Conservation (phyloP, 2,888 invertebrate species). For the Junonia oenone region DNA sequence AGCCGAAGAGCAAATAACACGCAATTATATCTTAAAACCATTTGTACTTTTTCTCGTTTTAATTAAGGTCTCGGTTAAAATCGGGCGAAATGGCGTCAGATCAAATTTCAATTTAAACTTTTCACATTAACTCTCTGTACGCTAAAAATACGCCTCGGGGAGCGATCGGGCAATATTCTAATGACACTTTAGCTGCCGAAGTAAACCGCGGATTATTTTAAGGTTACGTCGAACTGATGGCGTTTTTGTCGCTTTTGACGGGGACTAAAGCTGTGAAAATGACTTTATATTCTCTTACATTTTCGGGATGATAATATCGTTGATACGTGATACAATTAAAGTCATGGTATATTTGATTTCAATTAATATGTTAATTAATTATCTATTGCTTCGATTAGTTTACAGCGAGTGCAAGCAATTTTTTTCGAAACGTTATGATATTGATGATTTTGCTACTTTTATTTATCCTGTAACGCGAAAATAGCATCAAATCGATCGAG, state of each 20-base stretch:
- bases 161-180: slow-evolving; percentile 39
- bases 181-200: slow-evolving; percentile 35
- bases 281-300: too few relatives aligned
- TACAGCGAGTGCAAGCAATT: too few relatives aligned
- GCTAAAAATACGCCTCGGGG: slow-evolving; percentile 63
- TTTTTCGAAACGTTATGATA: too few relatives aligned
- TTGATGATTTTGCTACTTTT: too few relatives aligned
- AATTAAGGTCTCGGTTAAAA: slow-evolving; percentile 28
- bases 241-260: slow-evolving; percentile 4
- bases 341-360: too few relatives aligned
- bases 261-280: too few relatives aligned
- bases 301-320: too few relatives aligned
- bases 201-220: slow-evolving; percentile 35
- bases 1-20: not conserved
- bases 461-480: too few relatives aligned
- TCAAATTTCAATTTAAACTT: slow-evolving; percentile 75
- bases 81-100: slow-evolving; percentile 37
- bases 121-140: slow-evolving; percentile 52
- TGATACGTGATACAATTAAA: too few relatives aligned
- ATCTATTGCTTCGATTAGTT: too few relatives aligned
- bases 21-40: slow-evolving; percentile 5
- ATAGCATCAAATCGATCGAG: too few relatives aligned
- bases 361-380: too few relatives aligned
- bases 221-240: slow-evolving; percentile 10
- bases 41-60: slow-evolving; percentile 28